A percentile compares a stretch with the other conserved stretches of the same genome.
Evolutionary conservation across 2,888 invertebrate species (phyloP).

Genomic region (Balanococcus diminutus): DNA sequence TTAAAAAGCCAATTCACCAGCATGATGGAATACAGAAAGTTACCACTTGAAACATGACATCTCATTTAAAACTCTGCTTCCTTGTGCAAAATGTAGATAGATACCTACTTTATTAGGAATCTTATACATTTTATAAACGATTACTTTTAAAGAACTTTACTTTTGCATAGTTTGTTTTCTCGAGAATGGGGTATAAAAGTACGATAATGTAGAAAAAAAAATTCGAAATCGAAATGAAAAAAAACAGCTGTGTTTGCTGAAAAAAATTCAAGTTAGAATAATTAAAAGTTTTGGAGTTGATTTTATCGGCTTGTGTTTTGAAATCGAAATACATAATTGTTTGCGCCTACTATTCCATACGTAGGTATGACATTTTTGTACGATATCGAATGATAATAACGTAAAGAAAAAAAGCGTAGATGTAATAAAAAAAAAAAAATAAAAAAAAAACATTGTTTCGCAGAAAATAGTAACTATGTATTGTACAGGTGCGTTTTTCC

Average conservation of each 20-base stretch:
- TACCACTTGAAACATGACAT: conserved; percentile 14
- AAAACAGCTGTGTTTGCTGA: neutral
- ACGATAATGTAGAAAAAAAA: neutral
- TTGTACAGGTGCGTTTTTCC: neutral
- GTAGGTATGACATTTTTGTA: neutral
- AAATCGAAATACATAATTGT: too few relatives aligned
- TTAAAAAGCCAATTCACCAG: neutral
- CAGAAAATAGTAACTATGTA: neutral
- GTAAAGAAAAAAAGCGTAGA: neutral
- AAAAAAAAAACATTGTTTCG: neutral
- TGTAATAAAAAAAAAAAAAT: too few relatives aligned
- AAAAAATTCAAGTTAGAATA: neutral
- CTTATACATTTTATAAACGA: neutral
- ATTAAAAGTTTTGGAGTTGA: too few relatives aligned
- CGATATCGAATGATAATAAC: neutral
- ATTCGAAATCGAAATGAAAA: neutral
- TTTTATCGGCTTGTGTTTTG: too few relatives aligned
- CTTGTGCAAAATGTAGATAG: neutral
- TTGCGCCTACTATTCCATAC: neutral
- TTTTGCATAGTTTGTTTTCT: neutral
- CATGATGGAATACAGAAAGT: neutral
- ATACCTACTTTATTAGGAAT: neutral
- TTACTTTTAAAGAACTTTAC: neutral
- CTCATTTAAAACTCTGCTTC: conserved; percentile 8
- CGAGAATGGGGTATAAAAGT: neutral